Evolutionary conservation across 2,113 vertebrate genomes (phyloP), one percentile per base, ranked within the genome.

Genomic region (Stigmatopora argus): DNA sequence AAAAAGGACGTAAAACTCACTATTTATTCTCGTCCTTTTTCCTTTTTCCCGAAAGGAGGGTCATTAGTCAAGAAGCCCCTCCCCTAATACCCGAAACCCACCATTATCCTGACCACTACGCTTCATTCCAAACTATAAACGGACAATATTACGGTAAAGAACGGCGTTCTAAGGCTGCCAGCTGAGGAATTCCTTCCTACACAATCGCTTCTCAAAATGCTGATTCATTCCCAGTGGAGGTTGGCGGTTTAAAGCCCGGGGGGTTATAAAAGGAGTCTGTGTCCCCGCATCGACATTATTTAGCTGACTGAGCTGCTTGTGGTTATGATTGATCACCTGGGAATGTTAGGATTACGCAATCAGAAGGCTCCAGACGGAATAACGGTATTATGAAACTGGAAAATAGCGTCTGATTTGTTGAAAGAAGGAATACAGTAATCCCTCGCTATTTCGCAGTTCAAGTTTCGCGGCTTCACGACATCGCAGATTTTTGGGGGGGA

Each of bases 161-260:
- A 84, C 78, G 79, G 72, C 73, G 76, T 83, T 78, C 77, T 72
- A 67, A 57, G 45, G 49, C 62, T 77, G 83, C 88, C 83, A 88
- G 56, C 62, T 64, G 81, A 79, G 81, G 83, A 83, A 89, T 86
- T 84, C 82, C 79, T 89, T 81, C 82, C 85, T 83, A 76, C 59
- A 73, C 81, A 80, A 89, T 90, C 85, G 81, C 64, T 77, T 83
- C 81, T 23, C 77, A 86, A 85, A 87, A 73, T 67, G 77, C 79
- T 87, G 83, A 88, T 64, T 87, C 83, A 81, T 70, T 79, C 65
- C 74, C 70, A 70, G 70, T 75, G 74, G 71, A 80, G 69, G 45
- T 63, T 66, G 65, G 72, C 60, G 70, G 79, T 80, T 83, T 78
- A 35, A 75, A 70, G 69, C 70, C 73, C 66, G 71, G 71, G 75